Evolutionary conservation across 2,113 vertebrate genomes (phyloP), one percentile per base, ranked within the genome.

Genomic region (Megalops atlanticus): DNA sequence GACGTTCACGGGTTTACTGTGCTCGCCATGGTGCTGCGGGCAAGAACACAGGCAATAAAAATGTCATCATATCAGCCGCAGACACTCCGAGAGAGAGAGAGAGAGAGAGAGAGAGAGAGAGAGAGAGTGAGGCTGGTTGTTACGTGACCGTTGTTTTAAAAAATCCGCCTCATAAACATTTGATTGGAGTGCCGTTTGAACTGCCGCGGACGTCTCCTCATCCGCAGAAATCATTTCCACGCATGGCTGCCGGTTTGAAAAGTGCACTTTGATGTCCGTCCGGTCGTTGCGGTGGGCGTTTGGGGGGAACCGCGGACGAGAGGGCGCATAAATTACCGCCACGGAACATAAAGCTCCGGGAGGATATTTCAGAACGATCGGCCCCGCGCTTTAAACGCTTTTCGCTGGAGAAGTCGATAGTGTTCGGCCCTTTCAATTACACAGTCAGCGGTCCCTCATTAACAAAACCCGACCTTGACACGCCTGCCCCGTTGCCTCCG

Each of bases 391-490:
- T 93, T 92, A 94, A 94, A 94, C 87, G 88, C 91, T 31, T 27
- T 64, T 64, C 31, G 84, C 87, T 93, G 91, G 87, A 91, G 88
- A 91, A 90, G 88, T 92, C 95, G 86, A 93, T 95, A 87, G 85
- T n/a, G 91, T 90, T 91, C 92, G 87, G 92, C 93, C 94, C 92
- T 93, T 92, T 90, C 91, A 92, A 94, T 93, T 93, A 93, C 92
- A 89, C 93, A 90, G 91, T 82, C 87, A 89, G 89, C 90, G 76
- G 83, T 90, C 92, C 92, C 94, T 95, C 95, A 88, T 93, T 91
- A 96, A 95, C 94, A 93, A 92, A 95, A 94, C 94, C 93, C 93
- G 94, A 95, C 96, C 96, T 97, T 96, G 95, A 95, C 94, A 94
- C 90, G 88, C 75, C 89, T 92, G 92, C 92, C 92, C 93, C 84